phyloP scores from a whole-genome alignment of 2,797 vertebrate genomes.

The Eleutherodactylus coqui region DNA sequence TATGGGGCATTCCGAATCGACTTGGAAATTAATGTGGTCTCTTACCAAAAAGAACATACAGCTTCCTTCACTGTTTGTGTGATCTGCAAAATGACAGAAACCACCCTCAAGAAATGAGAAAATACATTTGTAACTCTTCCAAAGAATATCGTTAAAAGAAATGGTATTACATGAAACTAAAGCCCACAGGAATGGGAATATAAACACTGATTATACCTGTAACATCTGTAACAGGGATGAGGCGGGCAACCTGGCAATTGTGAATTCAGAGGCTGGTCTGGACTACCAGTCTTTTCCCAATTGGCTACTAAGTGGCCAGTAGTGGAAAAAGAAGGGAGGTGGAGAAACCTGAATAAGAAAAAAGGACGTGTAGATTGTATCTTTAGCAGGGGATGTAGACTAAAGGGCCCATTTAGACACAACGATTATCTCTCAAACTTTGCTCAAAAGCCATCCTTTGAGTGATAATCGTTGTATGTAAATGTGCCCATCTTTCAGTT shows the following conservation, averaged over 20 bases:
- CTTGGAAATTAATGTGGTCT: constrained; percentile 33
- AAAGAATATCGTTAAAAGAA: background rate
- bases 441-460: too few relatives aligned
- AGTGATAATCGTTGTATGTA: too few relatives aligned
- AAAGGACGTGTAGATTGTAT: too few relatives aligned
- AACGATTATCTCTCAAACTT: too few relatives aligned
- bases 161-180: background rate
- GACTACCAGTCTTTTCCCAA: background rate
- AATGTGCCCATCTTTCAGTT: too few relatives aligned
- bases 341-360: too few relatives aligned
- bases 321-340: too few relatives aligned
- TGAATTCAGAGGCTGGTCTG: background rate
- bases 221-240: background rate
- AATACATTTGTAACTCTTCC: background rate
- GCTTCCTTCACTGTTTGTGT: background rate
- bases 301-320: too few relatives aligned
- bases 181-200: background rate
- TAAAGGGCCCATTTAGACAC: too few relatives aligned
- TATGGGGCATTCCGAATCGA: constrained; percentile 45
- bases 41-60: background rate
- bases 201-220: background rate
- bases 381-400: too few relatives aligned
- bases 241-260: background rate
- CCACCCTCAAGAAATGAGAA: background rate
- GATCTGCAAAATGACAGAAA: constrained; percentile 7